Evolutionary conservation across 1,140 invertebrate genomes (phyloP).

Genomic region (Drosophila watanabei): DNA sequence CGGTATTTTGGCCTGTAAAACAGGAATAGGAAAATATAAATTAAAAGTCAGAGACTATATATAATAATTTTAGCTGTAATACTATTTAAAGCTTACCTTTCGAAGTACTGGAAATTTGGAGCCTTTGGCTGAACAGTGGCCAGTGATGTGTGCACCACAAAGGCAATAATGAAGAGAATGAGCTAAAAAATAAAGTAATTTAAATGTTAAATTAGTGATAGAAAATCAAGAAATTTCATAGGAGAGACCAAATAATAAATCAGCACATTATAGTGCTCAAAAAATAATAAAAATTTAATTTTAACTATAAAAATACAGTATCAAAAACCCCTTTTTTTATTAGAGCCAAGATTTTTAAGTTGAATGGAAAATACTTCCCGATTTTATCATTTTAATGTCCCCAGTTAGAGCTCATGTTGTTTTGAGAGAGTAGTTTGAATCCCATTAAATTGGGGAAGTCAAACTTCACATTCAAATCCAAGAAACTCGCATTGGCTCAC

Average conservation of each 20-base stretch:
- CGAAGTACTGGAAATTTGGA: slow-evolving; percentile 95
- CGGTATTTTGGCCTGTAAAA: slow-evolving; percentile 92
- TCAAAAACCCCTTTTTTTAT: too few relatives aligned
- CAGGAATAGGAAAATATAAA: neutral
- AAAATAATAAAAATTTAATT: too few relatives aligned
- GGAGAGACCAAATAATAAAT: too few relatives aligned
- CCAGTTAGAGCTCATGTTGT: neutral
- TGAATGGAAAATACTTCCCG: neutral
- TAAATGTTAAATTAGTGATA: too few relatives aligned
- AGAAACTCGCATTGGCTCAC: slow-evolving; percentile 62
- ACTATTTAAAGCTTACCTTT: slow-evolving; percentile 89
- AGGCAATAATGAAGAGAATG: slow-evolving; percentile 51
- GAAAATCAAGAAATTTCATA: too few relatives aligned
- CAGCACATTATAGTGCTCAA: too few relatives aligned
- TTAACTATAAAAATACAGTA: too few relatives aligned
- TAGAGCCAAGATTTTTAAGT: too few relatives aligned
- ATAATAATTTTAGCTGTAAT: too few relatives aligned
- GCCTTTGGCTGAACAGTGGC: slow-evolving; percentile 89
- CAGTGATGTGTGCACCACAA: slow-evolving; percentile 45
- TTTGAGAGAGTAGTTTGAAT: slow-evolving; percentile 16
- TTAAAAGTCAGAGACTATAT: too few relatives aligned
- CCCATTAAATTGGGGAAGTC: slow-evolving; percentile 16
- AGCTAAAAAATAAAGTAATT: slow-evolving; percentile 50
- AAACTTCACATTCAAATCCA: neutral
- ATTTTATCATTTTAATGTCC: slow-evolving; percentile 2